These are phyloP conservation scores for Nymphalis c-album DNA, from an alignment of 2,888 invertebrate species.

Conservation along the genomic window DNA sequence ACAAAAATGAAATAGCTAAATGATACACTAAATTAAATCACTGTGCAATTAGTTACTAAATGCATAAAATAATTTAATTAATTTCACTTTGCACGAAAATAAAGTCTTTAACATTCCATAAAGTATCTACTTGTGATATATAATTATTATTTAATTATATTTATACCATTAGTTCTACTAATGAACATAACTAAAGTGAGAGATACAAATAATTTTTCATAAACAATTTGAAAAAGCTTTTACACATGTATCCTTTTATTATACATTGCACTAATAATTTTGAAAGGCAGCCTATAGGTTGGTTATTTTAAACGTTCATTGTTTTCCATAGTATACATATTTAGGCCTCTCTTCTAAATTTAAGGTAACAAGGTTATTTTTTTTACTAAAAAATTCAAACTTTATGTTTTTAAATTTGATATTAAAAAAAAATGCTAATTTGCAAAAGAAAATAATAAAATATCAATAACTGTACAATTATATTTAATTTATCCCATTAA, in stretches of 20 bases:
- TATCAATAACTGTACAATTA: constrained; percentile 10
- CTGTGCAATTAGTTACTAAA: constrained; percentile 60
- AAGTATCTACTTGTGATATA: constrained; percentile 38
- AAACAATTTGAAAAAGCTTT: background rate
- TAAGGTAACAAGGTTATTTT: background rate
- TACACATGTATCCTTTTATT: background rate
- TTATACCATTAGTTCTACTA: constrained; percentile 23
- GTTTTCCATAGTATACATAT: background rate
- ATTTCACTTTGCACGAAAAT: constrained; percentile 64
- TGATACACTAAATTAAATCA: constrained; percentile 70
- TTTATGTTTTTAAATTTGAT: background rate
- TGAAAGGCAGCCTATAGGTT: background rate
- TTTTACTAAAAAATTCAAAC: background rate
- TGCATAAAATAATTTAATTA: constrained; percentile 58
- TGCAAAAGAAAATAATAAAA: background rate
- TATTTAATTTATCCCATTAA: constrained; percentile 3
- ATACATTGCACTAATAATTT: background rate
- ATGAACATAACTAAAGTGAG: constrained; percentile 13
- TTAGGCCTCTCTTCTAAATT: constrained; percentile 6
- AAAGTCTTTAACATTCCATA: constrained; percentile 66
- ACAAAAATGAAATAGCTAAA: constrained; percentile 57
- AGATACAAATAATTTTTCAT: background rate
- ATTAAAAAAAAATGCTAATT: constrained; percentile 2
- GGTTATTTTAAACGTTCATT: background rate
- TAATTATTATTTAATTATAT: constrained; percentile 17